phyloP scores from a whole-genome alignment of 2,888 invertebrate genomes.

The Deilephila porcellus region DNA sequence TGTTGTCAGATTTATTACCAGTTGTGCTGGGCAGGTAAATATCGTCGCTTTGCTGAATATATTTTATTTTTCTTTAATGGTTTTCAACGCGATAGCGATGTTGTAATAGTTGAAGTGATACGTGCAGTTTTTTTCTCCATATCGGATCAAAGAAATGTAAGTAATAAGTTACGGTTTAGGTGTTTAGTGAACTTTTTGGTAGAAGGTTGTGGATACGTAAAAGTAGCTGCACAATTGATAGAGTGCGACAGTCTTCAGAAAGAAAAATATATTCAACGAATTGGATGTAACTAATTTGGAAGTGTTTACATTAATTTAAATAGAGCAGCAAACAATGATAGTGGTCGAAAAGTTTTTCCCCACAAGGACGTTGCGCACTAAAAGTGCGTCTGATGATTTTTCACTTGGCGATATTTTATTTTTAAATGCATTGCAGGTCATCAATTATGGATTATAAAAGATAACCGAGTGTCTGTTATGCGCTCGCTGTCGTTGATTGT shows the following conservation, averaged over 20 bases:
- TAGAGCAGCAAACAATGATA: conserved; percentile 38
- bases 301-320: conserved; percentile 38
- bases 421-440: conserved; percentile 77
- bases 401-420: conserved; percentile 74
- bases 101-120: conserved; percentile 61
- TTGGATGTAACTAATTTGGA: conserved; percentile 37
- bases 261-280: conserved; percentile 65
- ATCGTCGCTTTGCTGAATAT: conserved; percentile 70
- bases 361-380: conserved; percentile 44
- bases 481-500: conserved; percentile 63
- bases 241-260: conserved; percentile 73
- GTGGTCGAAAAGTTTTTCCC: conserved; percentile 48
- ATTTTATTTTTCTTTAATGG: conserved; percentile 78
- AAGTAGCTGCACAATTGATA: conserved; percentile 81
- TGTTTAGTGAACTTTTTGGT: conserved; percentile 79
- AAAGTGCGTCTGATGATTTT: conserved; percentile 59
- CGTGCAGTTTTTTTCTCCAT: conserved; percentile 52
- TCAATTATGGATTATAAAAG: conserved; percentile 70
- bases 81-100: conserved; percentile 64
- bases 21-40: conserved; percentile 81
- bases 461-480: conserved; percentile 75
- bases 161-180: conserved; percentile 59
- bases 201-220: conserved; percentile 80
- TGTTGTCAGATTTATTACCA: conserved; percentile 82
- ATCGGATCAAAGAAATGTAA: conserved; percentile 60